A percentile compares a stretch with the other conserved stretches of the same genome.
Conservation (phyloP, 2,113 vertebrate genomes). For the Toxotes jaculatrix region DNA sequence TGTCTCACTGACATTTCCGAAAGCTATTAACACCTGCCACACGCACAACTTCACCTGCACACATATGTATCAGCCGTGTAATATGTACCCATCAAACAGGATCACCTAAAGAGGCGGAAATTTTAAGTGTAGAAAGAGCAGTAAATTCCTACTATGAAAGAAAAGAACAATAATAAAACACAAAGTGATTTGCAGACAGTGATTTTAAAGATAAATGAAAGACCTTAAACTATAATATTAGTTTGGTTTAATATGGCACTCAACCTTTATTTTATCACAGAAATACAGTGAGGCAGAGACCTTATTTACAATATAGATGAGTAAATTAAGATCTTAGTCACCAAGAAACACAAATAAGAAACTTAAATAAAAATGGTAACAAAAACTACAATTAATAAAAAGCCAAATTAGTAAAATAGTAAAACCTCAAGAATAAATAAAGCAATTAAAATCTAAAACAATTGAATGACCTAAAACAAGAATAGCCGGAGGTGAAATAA, state of each 20-base stretch:
- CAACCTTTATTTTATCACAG: no score
- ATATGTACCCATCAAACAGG: not conserved
- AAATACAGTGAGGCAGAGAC: not conserved
- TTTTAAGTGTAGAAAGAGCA: not conserved
- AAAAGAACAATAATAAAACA: not conserved
- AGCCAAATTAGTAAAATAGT: not conserved
- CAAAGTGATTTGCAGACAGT: not conserved
- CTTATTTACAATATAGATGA: no score
- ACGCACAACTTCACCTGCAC: not conserved
- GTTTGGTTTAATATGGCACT: not conserved
- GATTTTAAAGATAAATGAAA: not conserved
- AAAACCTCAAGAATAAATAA: not conserved
- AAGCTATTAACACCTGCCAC: not conserved
- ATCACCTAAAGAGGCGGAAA: not conserved
- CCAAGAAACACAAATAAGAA: no score
- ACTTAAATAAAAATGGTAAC: no score
- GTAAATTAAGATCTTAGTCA: no score
- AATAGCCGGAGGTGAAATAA: constrained; percentile 1
- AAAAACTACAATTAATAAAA: no score
- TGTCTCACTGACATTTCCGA: constrained; percentile 1
- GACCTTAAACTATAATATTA: not conserved
- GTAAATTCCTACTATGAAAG: not conserved
- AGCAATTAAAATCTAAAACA: not conserved
- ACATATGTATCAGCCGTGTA: not conserved
- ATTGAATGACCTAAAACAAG: not conserved